phyloP scores from a whole-genome alignment of 2,888 invertebrate species.

The Stenolophus ochropezus region DNA sequence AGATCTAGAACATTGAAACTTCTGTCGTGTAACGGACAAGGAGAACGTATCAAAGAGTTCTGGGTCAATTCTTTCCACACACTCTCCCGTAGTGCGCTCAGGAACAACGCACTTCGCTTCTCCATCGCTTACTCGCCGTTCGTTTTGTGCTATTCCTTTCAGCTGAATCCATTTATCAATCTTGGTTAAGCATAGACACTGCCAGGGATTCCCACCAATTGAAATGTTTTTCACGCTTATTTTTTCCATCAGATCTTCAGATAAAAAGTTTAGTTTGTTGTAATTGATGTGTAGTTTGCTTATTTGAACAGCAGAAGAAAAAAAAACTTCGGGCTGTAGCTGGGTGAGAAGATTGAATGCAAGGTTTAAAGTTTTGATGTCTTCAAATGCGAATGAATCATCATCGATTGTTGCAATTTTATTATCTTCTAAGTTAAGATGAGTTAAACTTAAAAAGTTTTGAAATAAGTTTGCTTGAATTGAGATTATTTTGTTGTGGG shows the following conservation, averaged over 20 bases:
- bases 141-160: neutral
- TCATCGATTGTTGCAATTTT: neutral
- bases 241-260: slow-evolving; percentile 23
- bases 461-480: neutral
- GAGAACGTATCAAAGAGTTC: slow-evolving; percentile 6
- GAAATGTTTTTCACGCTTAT: neutral
- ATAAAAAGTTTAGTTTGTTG: slow-evolving; percentile 20
- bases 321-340: neutral
- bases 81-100: neutral
- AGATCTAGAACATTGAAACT: neutral
- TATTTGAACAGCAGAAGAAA: slow-evolving; percentile 8
- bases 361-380: neutral
- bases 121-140: neutral
- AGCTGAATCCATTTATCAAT: slow-evolving; percentile 31
- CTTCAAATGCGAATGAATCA: neutral
- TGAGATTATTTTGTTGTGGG: neutral
- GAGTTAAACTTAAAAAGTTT: neutral
- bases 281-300: slow-evolving; percentile 11
- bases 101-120: neutral
- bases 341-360: neutral
- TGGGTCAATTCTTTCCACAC: neutral
- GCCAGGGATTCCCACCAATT: slow-evolving; percentile 33
- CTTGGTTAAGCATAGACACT: slow-evolving; percentile 16
- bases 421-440: neutral
- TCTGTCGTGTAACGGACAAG: neutral